Evolutionary conservation across 2,113 vertebrate genomes (phyloP).

Genomic region (Malurus melanocephalus): DNA sequence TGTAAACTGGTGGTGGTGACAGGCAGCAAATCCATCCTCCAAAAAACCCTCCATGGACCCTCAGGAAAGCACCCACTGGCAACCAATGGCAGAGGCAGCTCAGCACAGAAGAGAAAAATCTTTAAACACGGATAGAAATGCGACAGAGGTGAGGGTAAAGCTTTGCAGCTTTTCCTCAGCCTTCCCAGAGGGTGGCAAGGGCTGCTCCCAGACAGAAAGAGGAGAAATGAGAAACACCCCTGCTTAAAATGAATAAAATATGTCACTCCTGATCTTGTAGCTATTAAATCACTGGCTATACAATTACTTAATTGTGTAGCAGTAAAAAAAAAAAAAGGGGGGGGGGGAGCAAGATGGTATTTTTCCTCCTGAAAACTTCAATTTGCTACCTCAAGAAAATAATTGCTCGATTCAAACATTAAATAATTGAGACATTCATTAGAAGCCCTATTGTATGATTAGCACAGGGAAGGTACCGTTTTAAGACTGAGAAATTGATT

Average conservation of each 20-base stretch:
- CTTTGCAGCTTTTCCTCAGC: slow-evolving; percentile 37
- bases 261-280: slow-evolving; percentile 69
- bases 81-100: neutral
- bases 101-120: neutral
- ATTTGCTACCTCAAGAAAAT: slow-evolving; percentile 75
- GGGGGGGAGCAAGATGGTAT: neutral
- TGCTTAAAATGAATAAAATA: slow-evolving; percentile 70
- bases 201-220: slow-evolving; percentile 3
- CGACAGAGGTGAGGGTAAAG: neutral
- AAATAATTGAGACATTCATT: slow-evolving; percentile 69
- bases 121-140: neutral
- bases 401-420: slow-evolving; percentile 70
- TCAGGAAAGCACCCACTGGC: neutral
- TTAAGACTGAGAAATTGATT: slow-evolving; percentile 41
- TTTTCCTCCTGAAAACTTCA: slow-evolving; percentile 65
- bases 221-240: slow-evolving; percentile 32
- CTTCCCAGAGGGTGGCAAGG: slow-evolving; percentile 46
- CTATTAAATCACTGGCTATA: slow-evolving; percentile 74
- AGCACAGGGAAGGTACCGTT: slow-evolving; percentile 35
- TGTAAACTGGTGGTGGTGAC: neutral
- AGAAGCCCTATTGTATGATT: slow-evolving; percentile 29
- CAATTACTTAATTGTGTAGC: slow-evolving; percentile 76
- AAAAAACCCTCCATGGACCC: accelerated
- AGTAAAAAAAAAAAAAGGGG: neutral
- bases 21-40: neutral